phyloP scores from a whole-genome alignment of 1,140 invertebrate genomes.

The Grapholita molesta region DNA sequence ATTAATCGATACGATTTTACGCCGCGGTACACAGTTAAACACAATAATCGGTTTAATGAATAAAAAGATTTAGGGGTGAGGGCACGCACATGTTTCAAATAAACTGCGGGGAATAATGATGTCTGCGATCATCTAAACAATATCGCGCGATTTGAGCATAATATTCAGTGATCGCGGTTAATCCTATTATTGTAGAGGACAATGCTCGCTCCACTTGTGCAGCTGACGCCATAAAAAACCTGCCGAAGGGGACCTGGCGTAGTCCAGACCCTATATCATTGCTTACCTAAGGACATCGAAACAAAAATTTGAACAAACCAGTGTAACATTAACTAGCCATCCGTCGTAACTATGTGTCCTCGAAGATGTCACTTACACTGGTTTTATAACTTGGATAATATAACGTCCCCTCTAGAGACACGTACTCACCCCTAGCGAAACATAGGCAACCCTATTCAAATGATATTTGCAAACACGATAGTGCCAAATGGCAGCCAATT shows the following conservation, averaged over 20 bases:
- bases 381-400: neutral
- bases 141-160: conserved; percentile 5
- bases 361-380: neutral
- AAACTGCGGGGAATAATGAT: conserved; percentile 23
- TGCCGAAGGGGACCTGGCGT: conserved; percentile 20
- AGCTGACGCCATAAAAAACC: conserved; percentile 60
- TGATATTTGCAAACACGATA: conserved; percentile 12
- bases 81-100: conserved; percentile 34
- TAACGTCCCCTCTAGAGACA: neutral
- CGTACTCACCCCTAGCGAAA: neutral
- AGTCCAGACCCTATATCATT: neutral
- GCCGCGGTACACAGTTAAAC: conserved; percentile 45
- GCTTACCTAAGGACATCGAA: neutral
- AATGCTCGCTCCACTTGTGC: conserved; percentile 53
- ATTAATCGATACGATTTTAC: conserved; percentile 58
- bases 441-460: conserved; percentile 8
- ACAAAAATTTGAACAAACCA: neutral
- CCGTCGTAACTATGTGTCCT: neutral
- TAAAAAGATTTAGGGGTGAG: conserved; percentile 42
- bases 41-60: conserved; percentile 53
- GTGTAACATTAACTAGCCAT: neutral
- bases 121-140: conserved; percentile 19
- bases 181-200: conserved; percentile 46
- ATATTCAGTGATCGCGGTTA: conserved; percentile 31
- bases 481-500: conserved; percentile 14